phyloP scores from a whole-genome alignment of 2,888 invertebrate genomes.

The Laspeyria flexula region DNA sequence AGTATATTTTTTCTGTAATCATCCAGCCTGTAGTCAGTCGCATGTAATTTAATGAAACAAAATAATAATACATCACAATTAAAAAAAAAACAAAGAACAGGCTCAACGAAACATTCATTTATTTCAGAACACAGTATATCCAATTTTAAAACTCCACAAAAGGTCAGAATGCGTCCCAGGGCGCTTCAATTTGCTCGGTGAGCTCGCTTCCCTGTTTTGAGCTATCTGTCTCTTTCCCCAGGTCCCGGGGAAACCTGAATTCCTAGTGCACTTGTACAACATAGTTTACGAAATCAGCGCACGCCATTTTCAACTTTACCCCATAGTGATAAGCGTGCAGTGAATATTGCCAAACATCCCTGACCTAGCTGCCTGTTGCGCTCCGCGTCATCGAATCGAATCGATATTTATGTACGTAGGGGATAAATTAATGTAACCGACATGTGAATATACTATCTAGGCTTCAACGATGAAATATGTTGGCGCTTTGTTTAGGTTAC shows the following conservation, averaged over 20 bases:
- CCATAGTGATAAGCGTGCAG: constrained; percentile 41
- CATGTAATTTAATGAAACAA: constrained; percentile 4
- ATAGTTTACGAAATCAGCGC: constrained; percentile 37
- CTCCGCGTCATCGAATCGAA: constrained; percentile 44
- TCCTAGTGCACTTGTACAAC: constrained; percentile 55
- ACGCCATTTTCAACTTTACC: constrained; percentile 59
- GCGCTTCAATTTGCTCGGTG: constrained; percentile 54
- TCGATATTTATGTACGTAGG: constrained; percentile 41
- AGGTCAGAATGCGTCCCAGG: constrained; percentile 60
- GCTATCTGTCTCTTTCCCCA: constrained; percentile 71
- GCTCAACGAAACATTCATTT: constrained; percentile 16
- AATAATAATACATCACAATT: constrained; percentile 2
- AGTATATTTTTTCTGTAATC: not conserved
- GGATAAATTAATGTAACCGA: constrained; percentile 37
- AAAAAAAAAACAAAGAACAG: constrained; percentile 23
- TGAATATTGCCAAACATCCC: constrained; percentile 19
- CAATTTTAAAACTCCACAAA: constrained; percentile 46
- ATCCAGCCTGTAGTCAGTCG: constrained; percentile 1
- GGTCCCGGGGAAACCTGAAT: constrained; percentile 74
- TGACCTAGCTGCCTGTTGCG: constrained; percentile 51
- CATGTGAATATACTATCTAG: constrained; percentile 9
- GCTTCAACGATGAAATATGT: constrained; percentile 18
- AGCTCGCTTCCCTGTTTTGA: constrained; percentile 48
- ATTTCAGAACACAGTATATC: constrained; percentile 28
- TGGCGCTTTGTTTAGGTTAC: constrained; percentile 12